Evolutionary conservation across 2,888 invertebrate genomes (phyloP).

Genomic region (Dastarcus helophoroides): DNA sequence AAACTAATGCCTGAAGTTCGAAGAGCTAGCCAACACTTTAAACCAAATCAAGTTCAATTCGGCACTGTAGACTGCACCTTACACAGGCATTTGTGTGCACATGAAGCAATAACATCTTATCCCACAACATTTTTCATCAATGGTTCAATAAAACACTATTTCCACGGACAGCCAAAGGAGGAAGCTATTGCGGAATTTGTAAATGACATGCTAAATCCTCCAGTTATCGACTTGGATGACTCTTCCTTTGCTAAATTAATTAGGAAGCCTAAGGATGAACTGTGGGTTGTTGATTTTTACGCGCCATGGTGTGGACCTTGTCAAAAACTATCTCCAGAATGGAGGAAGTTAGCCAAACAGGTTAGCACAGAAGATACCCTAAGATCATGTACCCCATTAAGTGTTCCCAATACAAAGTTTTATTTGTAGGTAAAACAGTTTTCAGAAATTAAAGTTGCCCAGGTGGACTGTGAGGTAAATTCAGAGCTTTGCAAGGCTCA

Average conservation of each 20-base stretch:
- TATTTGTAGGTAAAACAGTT: slow-evolving; percentile 34
- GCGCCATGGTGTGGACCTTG: slow-evolving; percentile 70
- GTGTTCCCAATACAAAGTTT: not conserved
- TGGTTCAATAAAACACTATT: slow-evolving; percentile 40
- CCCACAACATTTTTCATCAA: slow-evolving; percentile 61
- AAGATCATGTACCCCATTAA: too few species aligned
- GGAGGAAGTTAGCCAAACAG: slow-evolving; percentile 51
- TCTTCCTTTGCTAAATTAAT: slow-evolving; percentile 44
- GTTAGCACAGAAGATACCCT: too few species aligned
- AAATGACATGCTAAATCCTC: slow-evolving; percentile 42
- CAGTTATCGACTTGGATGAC: slow-evolving; percentile 45
- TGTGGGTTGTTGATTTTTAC: slow-evolving; percentile 62
- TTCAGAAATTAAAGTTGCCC: slow-evolving; percentile 45
- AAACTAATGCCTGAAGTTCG: slow-evolving; percentile 55
- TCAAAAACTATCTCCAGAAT: slow-evolving; percentile 54
- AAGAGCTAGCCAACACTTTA: slow-evolving; percentile 45
- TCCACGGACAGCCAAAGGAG: slow-evolving; percentile 48
- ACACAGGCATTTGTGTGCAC: slow-evolving; percentile 45
- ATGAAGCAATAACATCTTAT: slow-evolving; percentile 52
- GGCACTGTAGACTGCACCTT: slow-evolving; percentile 60
- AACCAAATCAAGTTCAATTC: slow-evolving; percentile 41
- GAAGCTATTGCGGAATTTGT: slow-evolving; percentile 53
- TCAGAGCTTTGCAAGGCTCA: slow-evolving; percentile 44
- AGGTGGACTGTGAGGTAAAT: slow-evolving; percentile 55
- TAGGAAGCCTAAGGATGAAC: slow-evolving; percentile 40